A percentile compares a stretch with the other conserved stretches of the same genome.
These are phyloP conservation scores for Aythya fuligula DNA, from an alignment of 2,797 vertebrate genomes.

Conservation along the genomic window DNA sequence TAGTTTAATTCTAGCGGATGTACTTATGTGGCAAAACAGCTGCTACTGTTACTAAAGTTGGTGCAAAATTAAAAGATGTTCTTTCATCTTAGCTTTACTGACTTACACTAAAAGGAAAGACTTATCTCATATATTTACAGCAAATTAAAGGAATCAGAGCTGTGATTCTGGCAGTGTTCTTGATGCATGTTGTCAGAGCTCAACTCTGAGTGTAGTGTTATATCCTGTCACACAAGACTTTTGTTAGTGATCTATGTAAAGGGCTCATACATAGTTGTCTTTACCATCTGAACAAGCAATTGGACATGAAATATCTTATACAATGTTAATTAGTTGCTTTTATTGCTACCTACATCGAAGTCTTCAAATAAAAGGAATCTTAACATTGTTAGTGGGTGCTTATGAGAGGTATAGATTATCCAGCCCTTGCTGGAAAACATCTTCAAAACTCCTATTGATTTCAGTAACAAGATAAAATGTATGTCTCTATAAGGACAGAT, in stretches of 20 bases:
- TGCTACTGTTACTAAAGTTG: not conserved
- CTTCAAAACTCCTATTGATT: not conserved
- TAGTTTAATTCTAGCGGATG: constrained; percentile 5
- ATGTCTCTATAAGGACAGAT: not conserved
- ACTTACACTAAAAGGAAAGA: not conserved
- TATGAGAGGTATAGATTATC: not conserved
- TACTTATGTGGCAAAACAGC: constrained; percentile 18
- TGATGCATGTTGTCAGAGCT: not conserved
- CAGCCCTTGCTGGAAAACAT: not conserved
- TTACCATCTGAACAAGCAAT: not conserved
- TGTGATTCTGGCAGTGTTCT: not conserved
- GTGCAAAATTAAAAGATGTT: not conserved
- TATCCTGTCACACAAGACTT: not conserved
- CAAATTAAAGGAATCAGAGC: not conserved
- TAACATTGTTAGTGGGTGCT: not conserved
- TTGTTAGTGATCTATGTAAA: not conserved
- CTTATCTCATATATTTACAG: not conserved
- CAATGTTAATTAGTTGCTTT: not conserved
- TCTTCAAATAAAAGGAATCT: not conserved
- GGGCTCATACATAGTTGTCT: not conserved
- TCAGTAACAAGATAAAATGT: not conserved
- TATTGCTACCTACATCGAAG: not conserved
- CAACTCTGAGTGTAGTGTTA: not conserved
- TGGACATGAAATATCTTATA: not conserved
- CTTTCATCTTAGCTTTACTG: constrained; percentile 1